Conservation (phyloP, 2,113 vertebrate species). For the Callorhinus ursinus region DNA sequence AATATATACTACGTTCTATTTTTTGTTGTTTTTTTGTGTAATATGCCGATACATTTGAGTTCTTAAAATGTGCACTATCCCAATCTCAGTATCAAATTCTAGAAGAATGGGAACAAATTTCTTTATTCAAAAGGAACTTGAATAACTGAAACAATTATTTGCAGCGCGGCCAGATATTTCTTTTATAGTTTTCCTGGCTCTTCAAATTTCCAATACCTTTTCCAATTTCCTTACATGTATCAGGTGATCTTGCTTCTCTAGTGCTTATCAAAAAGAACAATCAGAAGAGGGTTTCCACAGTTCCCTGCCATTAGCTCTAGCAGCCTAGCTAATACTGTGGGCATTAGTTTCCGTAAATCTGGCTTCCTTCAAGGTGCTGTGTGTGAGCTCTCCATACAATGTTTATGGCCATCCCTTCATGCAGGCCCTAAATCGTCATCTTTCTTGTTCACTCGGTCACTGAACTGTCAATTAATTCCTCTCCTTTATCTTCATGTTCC, state of each 20-base stretch:
- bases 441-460: neutral
- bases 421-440: too few relatives aligned
- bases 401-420: neutral
- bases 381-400: neutral
- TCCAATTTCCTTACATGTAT: neutral
- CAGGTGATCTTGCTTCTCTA: neutral
- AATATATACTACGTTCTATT: neutral
- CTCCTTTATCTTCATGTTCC: neutral
- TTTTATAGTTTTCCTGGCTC: neutral
- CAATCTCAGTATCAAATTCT: neutral
- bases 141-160: neutral
- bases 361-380: neutral
- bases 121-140: neutral
- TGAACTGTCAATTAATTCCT: neutral
- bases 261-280: neutral
- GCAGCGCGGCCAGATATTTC: neutral
- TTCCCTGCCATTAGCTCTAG: neutral
- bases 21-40: neutral
- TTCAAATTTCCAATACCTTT: neutral
- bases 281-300: neutral
- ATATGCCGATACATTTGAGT: neutral
- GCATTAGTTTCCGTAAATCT: neutral
- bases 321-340: neutral
- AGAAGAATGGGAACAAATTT: neutral
- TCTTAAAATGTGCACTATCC: neutral